phyloP scores from a whole-genome alignment of 2,113 vertebrate species.

The Pogonocichla stellata region DNA sequence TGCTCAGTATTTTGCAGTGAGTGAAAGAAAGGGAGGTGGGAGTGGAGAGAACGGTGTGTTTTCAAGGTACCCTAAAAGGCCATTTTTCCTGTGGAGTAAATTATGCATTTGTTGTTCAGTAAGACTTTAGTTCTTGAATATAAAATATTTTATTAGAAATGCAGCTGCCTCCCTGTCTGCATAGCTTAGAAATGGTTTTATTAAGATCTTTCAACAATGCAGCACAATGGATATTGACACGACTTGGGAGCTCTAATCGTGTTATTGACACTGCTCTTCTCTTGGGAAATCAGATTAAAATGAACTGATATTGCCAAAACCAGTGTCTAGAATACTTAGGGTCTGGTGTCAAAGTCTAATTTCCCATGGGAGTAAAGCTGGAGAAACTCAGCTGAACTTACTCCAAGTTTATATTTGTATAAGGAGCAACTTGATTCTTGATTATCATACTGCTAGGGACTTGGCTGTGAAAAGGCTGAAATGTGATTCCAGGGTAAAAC shows the following conservation, averaged over 20 bases:
- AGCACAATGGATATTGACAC: background rate
- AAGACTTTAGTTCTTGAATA: background rate
- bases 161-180: background rate
- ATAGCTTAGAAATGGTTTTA: background rate
- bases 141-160: background rate
- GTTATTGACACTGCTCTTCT: background rate
- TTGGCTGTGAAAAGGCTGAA: background rate
- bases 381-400: background rate
- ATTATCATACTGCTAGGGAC: background rate
- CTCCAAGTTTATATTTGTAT: background rate
- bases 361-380: background rate
- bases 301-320: background rate
- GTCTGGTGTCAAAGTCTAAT: background rate
- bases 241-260: background rate
- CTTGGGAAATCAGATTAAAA: background rate
- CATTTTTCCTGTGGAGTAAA: background rate
- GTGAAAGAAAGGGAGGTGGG: conserved; percentile 30
- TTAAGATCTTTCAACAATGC: background rate
- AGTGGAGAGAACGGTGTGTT: background rate
- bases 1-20: conserved; percentile 64
- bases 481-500: background rate
- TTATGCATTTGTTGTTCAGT: conserved; percentile 1
- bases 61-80: conserved; percentile 9
- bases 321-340: background rate
- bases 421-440: background rate